Base-by-base conservation (phyloP, 2,113 vertebrate species). In the Alligator mississippiensis region DNA sequence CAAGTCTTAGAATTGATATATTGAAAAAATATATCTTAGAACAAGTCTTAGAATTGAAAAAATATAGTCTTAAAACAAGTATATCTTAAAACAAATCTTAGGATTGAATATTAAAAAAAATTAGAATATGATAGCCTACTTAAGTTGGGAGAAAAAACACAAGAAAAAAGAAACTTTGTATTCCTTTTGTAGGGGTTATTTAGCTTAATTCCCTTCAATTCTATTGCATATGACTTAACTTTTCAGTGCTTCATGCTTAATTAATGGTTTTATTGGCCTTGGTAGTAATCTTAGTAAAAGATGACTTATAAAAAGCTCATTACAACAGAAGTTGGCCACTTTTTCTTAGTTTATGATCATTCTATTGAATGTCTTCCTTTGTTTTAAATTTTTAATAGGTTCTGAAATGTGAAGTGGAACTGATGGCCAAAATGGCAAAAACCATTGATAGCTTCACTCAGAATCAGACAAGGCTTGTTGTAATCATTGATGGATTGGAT, bases 351-450 rank as follows among this genome's bases (percentile, higher is more conserved):
- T 77, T 80, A 77, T 19, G 57, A 57, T 6, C 87, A 2, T 62
- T 66, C 57, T 0, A 60, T 19, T 22, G n/a, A 2, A 3, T 90
- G 18, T 19, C 9, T 80, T 88, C 72, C n/a, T 76, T 77, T 16
- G 14, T 25, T 70, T 66, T 87, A 88, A 0, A 1, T 79, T 89
- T 66, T 75, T 61, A 47, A 3, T 84, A 99, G 99, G 99, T 99
- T 96, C 97, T 99, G 70, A 99, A 99, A 94, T 99, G 99, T 81
- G 99, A 99, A 97, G 99, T 99, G 84, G 99, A 99, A 81, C 94
- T 99, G 77, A 99, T 99, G 99, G 99, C 99, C 91, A 99, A 97
- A 97, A 99, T 99, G 99, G 99, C 99, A 38, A 99, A 99, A 97
- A 99, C 99, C 57, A 99, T 99, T 18, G 99, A 99, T 78, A 98